Evolutionary conservation across 2,888 invertebrate genomes (phyloP).

Genomic region (Drosophila merina): DNA sequence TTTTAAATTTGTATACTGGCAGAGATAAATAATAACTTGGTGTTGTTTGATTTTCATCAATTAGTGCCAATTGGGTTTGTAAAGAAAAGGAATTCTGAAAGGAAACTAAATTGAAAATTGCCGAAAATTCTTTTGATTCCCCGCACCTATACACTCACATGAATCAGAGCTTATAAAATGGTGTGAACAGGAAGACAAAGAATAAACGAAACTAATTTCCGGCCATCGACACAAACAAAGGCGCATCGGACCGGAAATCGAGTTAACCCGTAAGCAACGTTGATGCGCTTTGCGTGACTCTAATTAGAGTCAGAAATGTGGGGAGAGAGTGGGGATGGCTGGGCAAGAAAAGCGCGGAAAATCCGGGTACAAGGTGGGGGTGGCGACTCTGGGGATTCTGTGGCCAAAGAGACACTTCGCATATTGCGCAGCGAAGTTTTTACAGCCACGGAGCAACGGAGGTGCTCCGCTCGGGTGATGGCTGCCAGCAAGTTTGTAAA

Average conservation of each 20-base stretch:
- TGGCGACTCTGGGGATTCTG: constrained; percentile 4
- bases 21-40: background rate
- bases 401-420: constrained; percentile 16
- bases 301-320: constrained; percentile 53
- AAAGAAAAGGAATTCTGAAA: too few relatives aligned
- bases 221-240: constrained; percentile 64
- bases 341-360: background rate
- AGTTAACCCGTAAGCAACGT: constrained; percentile 52
- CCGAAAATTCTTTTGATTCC: constrained; percentile 1
- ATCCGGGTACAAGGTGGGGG: background rate
- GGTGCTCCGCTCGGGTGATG: constrained; percentile 21
- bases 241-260: constrained; percentile 71
- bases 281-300: constrained; percentile 54
- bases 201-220: constrained; percentile 78
- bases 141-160: background rate
- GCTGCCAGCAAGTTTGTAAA: constrained; percentile 47
- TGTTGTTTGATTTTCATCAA: too few relatives aligned
- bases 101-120: too few relatives aligned
- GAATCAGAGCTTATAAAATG: constrained; percentile 18
- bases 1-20: background rate
- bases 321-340: constrained; percentile 1
- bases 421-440: constrained; percentile 37
- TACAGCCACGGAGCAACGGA: constrained; percentile 23
- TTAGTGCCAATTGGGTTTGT: too few relatives aligned
- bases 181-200: constrained; percentile 38